Conservation (phyloP, 2,797 vertebrate species). For the Argyrosomus regius region DNA sequence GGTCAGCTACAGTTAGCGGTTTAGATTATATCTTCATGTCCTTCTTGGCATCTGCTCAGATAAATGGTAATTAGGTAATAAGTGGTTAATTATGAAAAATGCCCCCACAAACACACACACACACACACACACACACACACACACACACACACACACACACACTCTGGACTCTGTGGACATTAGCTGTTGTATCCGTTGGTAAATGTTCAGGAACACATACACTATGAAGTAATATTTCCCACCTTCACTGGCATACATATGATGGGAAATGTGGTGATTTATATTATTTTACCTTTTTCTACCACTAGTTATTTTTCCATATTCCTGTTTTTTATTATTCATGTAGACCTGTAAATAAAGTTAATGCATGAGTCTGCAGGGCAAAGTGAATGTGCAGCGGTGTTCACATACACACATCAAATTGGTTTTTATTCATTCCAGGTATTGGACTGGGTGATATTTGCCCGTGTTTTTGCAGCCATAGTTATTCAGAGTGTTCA, state of each 20-base stretch:
- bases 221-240: neutral
- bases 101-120: too few species aligned
- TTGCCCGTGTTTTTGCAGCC: neutral
- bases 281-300: neutral
- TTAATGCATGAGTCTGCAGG: neutral
- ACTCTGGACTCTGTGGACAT: neutral
- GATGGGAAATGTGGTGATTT: constrained; percentile 17
- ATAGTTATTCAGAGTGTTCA: neutral
- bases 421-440: neutral
- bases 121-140: too few species aligned
- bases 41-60: too few species aligned
- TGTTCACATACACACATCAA: neutral
- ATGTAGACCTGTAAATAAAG: neutral
- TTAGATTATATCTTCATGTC: too few species aligned
- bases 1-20: too few species aligned
- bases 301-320: neutral
- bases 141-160: too few species aligned
- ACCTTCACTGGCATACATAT: neutral
- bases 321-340: neutral
- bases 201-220: neutral
- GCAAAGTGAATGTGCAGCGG: neutral
- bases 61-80: too few species aligned
- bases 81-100: neutral
- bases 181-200: neutral
- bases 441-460: neutral